These are phyloP conservation scores for Hyperoplus immaculatus DNA, from an alignment of 2,797 vertebrate genomes.

Conservation along the genomic window DNA sequence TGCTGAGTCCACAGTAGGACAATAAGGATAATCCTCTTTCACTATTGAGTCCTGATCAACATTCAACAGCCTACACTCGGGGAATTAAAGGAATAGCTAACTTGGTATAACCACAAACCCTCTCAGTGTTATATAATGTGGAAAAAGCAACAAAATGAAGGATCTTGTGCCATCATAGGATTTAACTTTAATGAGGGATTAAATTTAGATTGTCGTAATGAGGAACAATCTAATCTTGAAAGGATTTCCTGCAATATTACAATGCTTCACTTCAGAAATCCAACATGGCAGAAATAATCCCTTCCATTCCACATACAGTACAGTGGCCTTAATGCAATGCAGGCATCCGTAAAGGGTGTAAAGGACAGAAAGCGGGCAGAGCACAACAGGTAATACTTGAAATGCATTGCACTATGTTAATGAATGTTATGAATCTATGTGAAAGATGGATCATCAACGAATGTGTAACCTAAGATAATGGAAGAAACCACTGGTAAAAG, in stretches of 20 bases:
- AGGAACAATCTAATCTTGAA: no score
- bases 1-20: background rate
- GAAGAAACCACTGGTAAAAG: background rate
- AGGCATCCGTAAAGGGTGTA: background rate
- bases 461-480: background rate
- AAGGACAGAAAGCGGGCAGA: background rate
- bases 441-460: background rate
- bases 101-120: no score
- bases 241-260: no score
- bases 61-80: no score
- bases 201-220: no score
- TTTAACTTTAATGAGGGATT: no score
- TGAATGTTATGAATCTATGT: background rate
- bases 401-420: background rate
- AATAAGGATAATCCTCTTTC: background rate
- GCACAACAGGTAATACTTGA: background rate
- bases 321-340: background rate
- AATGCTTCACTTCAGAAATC: background rate
- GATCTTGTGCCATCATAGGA: no score
- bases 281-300: background rate
- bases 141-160: no score
- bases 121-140: no score
- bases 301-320: background rate
- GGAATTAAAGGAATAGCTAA: background rate
- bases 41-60: background rate